Evolutionary conservation across 1,140 invertebrate species (phyloP), one percentile per base, ranked within the genome.

Genomic region (Akabosia matsudoensis): DNA sequence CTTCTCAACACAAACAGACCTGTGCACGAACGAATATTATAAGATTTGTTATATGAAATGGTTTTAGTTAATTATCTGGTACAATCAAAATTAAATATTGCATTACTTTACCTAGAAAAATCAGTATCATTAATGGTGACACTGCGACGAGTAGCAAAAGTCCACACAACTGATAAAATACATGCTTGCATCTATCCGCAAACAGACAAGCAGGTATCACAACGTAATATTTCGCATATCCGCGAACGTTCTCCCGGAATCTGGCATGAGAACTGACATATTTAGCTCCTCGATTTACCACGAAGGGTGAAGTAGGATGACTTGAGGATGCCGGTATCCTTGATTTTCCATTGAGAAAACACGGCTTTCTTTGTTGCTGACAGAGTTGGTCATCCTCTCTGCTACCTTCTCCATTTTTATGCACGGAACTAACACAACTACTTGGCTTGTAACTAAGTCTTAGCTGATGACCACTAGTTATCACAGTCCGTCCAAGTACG

Each of bases 171-270:
- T 67, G 61, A 67, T 67, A 67, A 67, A 67, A 67, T 28, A 22
- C 28, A n/a, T 67, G 7, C 31, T 67, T 67, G 61, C 61, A 67
- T 7, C 30, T 24, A 30, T 67, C 31, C 13, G 61, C 61, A 67
- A 67, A 7, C 22, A 67, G 61, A 2, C 28, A 14, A 31, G 22
- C 26, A 67, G 61, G 61, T 67, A 31, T n/a, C 28, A 67, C 3
- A 4, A 67, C 28, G 61, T 67, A 67, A 30, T 67, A 67, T 31
- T 67, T 67, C 3, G 61, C 61, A 67, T 67, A 67, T 7, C 61
- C 30, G 10, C 61, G 24, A 7, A 7, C 7, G n/a, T 10, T 67
- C 28, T 67, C 3, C 22, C 28, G 28, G 4, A 31, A 7, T 31
- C 61, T 67, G 26, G 61, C 61, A 31, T 67, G 61, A 1, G 61